These are phyloP conservation scores for Heliangelus exortis DNA, from an alignment of 2,797 vertebrate species.

Conservation along the genomic window DNA sequence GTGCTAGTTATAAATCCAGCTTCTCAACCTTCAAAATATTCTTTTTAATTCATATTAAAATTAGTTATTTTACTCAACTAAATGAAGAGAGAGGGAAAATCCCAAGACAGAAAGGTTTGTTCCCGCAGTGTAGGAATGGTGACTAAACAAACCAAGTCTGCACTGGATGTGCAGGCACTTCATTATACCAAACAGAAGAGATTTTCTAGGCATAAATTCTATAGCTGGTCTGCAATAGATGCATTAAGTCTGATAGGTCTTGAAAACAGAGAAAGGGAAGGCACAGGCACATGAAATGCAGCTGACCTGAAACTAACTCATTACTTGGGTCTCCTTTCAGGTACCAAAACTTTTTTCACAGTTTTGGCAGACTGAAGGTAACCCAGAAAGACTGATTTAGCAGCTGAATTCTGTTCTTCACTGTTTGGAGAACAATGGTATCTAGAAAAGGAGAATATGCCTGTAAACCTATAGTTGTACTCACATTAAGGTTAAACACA, in stretches of 20 bases:
- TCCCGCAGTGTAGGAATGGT: background rate
- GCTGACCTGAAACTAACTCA: background rate
- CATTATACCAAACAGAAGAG: background rate
- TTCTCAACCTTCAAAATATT: background rate
- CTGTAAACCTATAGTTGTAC: background rate
- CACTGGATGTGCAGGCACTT: background rate
- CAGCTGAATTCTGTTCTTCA: background rate
- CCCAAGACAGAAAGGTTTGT: background rate
- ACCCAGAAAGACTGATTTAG: background rate
- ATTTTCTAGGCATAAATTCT: background rate
- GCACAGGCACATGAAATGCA: background rate
- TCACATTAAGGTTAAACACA: background rate
- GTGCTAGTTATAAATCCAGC: background rate
- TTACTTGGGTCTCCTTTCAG: background rate
- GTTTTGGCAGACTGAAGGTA: background rate
- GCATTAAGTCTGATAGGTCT: background rate
- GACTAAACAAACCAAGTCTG: background rate
- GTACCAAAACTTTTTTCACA: background rate
- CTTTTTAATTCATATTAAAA: background rate
- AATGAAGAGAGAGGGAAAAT: background rate
- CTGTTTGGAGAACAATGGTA: background rate
- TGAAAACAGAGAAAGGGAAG: background rate
- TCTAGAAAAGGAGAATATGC: background rate
- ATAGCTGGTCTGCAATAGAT: background rate
- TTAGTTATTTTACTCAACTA: background rate